A percentile compares a stretch with the other conserved stretches of the same genome.
phyloP scores from a whole-genome alignment of 1,140 invertebrate species.

The Dolichoris vasculosae region DNA sequence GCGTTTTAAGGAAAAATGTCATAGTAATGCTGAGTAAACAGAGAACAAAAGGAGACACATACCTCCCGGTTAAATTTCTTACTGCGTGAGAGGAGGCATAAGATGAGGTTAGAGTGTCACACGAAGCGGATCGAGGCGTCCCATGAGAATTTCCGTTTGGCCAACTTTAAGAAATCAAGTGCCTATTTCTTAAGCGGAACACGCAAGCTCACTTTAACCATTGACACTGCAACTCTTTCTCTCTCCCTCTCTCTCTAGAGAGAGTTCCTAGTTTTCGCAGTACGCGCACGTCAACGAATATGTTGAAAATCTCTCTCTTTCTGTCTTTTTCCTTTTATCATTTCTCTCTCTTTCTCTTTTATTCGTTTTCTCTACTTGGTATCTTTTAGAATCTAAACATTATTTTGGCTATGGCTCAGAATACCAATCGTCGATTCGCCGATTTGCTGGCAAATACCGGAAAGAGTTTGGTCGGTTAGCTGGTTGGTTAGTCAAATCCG shows the following conservation, averaged over 20 bases:
- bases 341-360: not conserved
- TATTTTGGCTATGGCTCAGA: slow-evolving; percentile 25
- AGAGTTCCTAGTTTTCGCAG: slow-evolving; percentile 39
- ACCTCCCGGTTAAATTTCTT: slow-evolving; percentile 9
- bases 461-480: slow-evolving; percentile 48
- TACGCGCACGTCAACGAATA: slow-evolving; percentile 51
- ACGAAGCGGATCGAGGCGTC: slow-evolving; percentile 46
- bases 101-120: slow-evolving; percentile 44
- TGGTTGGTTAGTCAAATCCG: slow-evolving; percentile 52
- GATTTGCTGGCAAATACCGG: slow-evolving; percentile 48
- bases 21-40: slow-evolving; percentile 4
- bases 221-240: not conserved
- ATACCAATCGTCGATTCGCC: slow-evolving; percentile 45
- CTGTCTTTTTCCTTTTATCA: not conserved
- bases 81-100: slow-evolving; percentile 14
- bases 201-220: slow-evolving; percentile 52
- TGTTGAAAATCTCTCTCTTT: slow-evolving; percentile 36
- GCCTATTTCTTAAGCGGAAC: slow-evolving; percentile 59
- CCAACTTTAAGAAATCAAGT: slow-evolving; percentile 56
- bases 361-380: slow-evolving; percentile 9
- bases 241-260: not conserved
- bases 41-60: slow-evolving; percentile 30
- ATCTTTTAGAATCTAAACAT: slow-evolving; percentile 49
- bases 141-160: slow-evolving; percentile 56
- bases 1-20: slow-evolving; percentile 38